phyloP scores from a whole-genome alignment of 2,113 vertebrate genomes.

The Dendrocopos noguchii region DNA sequence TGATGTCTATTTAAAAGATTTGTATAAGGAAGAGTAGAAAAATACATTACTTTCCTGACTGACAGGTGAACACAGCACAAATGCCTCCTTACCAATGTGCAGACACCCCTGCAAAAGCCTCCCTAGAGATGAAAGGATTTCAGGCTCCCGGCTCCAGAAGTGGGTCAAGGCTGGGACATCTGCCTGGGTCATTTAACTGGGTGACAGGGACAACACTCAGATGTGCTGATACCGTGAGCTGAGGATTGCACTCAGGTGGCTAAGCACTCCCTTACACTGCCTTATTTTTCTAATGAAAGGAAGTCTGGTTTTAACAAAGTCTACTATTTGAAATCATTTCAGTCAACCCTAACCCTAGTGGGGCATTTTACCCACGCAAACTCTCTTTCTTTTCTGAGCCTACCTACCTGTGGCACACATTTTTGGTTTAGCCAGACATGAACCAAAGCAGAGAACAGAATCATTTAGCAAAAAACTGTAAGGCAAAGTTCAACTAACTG shows the following conservation, averaged over 20 bases:
- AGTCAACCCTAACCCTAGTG: not conserved
- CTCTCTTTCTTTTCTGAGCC: not conserved
- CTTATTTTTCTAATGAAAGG: not conserved
- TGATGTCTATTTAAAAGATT: not conserved
- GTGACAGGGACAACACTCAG: constrained; percentile 5
- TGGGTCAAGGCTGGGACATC: constrained; percentile 39
- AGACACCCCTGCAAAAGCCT: constrained; percentile 22
- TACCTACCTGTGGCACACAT: not conserved
- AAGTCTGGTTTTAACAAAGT: constrained; percentile 19
- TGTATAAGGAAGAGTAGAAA: not conserved
- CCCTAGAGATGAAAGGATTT: constrained; percentile 39
- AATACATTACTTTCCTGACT: not conserved
- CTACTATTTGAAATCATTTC: not conserved
- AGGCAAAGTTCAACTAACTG: not conserved
- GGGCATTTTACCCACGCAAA: constrained; percentile 1
- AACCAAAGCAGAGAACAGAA: constrained; percentile 3
- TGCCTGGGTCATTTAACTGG: constrained; percentile 29
- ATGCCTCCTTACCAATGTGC: constrained; percentile 18
- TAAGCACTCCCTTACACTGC: not conserved
- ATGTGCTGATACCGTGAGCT: not conserved
- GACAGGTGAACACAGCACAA: constrained; percentile 10
- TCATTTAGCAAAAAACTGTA: not conserved
- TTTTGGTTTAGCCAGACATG: not conserved
- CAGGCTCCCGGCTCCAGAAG: constrained; percentile 19
- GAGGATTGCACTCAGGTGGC: not conserved